Evolutionary conservation across 2,888 invertebrate genomes (phyloP), one percentile per base, ranked within the genome.

Genomic region (Peribatodes rhomboidaria): DNA sequence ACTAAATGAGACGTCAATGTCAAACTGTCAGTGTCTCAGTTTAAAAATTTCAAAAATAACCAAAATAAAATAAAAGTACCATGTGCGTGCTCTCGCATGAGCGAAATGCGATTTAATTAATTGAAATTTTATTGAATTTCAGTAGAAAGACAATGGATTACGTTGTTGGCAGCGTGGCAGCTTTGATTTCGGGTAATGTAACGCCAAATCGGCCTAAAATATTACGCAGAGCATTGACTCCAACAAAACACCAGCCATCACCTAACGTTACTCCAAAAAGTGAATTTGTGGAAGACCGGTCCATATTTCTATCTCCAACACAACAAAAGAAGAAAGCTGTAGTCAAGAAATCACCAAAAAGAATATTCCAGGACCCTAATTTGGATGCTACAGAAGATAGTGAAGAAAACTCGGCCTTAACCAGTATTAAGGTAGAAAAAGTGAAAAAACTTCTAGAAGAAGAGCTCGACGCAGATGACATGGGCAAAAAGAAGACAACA

Each of bases 101-200:
- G 55, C 6, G 27, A 27, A 33, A 18, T 22, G 6, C 22, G 18
- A 18, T 18, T 18, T 10, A 42, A 11, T 18, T n/a, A n/a, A n/a
- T n/a, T n/a, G 20, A 42, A 66, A 59, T 53, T 60, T 14, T 11
- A 10, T 49, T 60, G 61, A 65, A 61, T 47, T 60, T 49, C 16
- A 37, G 11, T 50, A 33, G 44, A 56, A 50, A 61, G 61, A 73
- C 69, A 41, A 94, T 94, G 94, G 93, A 94, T 84, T 94, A 94
- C 81, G 88, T 94, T 33, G 84, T 95, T 41, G 95, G 95, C 61
- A 94, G 94, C 79, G 87, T 95, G 62, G 94, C 95, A 64, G 95
- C 94, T 68, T 81, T 95, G 72, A 90, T 95, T 78, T 91, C 94
- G 16, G 95, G 95, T 50, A 90, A 92, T 67, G 93, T 93, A 39